Percentiles rank a stretch among this genome's conserved stretches.
These are phyloP conservation scores for Phrynocephalus versicolor DNA, from an alignment of 2,113 vertebrate species.

Conservation along the genomic window DNA sequence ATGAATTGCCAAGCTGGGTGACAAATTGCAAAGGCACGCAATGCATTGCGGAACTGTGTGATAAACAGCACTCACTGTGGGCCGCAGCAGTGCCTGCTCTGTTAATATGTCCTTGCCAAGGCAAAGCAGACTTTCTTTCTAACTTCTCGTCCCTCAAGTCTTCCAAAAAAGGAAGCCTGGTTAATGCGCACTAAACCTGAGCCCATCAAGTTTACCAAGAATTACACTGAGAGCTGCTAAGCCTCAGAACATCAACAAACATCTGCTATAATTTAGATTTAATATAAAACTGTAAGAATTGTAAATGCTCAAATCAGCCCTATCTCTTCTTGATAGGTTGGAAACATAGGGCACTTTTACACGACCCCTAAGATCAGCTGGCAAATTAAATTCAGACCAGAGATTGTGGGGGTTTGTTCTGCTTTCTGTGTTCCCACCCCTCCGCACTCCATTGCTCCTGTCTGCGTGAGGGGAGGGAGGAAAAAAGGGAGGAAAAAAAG, in stretches of 20 bases:
- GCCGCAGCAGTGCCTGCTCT: neutral
- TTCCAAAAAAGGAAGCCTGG: neutral
- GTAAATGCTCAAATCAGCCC: neutral
- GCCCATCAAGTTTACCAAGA: neutral
- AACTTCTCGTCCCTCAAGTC: neutral
- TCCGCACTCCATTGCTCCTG: too few species aligned
- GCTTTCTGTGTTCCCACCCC: too few species aligned
- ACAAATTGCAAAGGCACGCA: conserved; percentile 3
- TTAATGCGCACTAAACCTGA: neutral
- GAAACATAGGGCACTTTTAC: too few species aligned
- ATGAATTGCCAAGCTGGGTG: neutral
- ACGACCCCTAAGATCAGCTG: too few species aligned
- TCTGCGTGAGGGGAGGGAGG: too few species aligned
- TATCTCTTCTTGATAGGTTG: neutral
- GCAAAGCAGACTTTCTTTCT: neutral
- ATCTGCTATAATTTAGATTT: neutral
- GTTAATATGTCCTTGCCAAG: conserved; percentile 10
- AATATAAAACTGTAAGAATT: neutral
- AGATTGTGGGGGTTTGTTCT: too few species aligned
- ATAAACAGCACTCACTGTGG: neutral
- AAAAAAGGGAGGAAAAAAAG: too few species aligned
- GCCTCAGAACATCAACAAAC: neutral
- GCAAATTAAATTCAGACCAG: too few species aligned
- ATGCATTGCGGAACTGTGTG: neutral
- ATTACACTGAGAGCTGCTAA: neutral